These are phyloP conservation scores for Acleris literana DNA, from an alignment of 2,888 invertebrate genomes.

Conservation along the genomic window DNA sequence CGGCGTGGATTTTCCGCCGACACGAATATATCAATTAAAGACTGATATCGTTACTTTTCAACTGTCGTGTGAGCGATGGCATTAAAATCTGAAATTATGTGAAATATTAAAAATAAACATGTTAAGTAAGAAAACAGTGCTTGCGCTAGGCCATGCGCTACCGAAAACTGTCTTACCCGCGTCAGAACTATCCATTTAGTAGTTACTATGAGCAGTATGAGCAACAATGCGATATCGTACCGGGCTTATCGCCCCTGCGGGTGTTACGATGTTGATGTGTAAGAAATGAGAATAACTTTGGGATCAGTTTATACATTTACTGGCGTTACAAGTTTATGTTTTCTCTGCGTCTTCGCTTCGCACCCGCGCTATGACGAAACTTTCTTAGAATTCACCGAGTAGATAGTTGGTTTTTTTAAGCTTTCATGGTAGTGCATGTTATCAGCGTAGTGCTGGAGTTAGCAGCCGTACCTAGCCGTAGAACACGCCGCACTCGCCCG, in stretches of 20 bases:
- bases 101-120: no score
- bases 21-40: no score
- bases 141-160: no score
- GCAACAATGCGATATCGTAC: no score
- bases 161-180: no score
- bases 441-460: constrained; percentile 17
- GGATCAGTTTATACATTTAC: constrained; percentile 39
- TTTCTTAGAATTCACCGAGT: constrained; percentile 1
- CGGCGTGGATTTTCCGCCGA: no score
- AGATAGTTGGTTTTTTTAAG: constrained; percentile 20
- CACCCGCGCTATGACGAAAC: not conserved
- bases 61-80: no score
- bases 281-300: constrained; percentile 21
- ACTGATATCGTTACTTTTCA: no score
- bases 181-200: no score
- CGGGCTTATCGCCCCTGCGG: not conserved
- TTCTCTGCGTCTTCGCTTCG: constrained; percentile 6
- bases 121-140: no score
- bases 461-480: constrained; percentile 16
- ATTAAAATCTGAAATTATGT: no score
- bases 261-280: not conserved
- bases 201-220: no score
- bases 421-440: constrained; percentile 34
- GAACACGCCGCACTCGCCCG: constrained; percentile 38
- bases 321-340: not conserved